These are phyloP conservation scores for Notothenia rossii DNA, from an alignment of 2,113 vertebrate genomes.

Conservation along the genomic window DNA sequence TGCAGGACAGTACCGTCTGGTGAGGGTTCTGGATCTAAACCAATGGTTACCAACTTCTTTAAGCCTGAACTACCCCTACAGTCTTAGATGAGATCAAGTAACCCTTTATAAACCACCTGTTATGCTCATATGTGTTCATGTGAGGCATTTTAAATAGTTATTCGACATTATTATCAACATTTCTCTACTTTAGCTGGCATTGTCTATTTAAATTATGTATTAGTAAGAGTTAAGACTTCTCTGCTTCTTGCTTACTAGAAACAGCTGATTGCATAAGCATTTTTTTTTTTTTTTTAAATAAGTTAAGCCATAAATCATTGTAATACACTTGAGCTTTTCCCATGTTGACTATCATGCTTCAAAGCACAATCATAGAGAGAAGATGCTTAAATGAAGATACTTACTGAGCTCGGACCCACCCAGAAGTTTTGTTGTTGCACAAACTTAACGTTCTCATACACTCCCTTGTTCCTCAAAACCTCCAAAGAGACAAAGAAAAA, in stretches of 20 bases:
- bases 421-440: slow-evolving; percentile 99
- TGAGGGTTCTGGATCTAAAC: not conserved
- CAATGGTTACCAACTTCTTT: not conserved
- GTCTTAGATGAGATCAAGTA: too few species aligned
- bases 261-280: not conserved
- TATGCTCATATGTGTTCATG: too few species aligned
- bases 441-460: slow-evolving; percentile 98
- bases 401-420: slow-evolving; percentile 97
- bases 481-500: slow-evolving; percentile 51
- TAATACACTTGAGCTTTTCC: not conserved
- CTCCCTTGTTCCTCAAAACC: slow-evolving; percentile 96
- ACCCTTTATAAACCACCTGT: too few species aligned
- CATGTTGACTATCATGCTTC: not conserved
- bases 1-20: slow-evolving; percentile 55
- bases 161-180: too few species aligned
- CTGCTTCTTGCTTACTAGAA: not conserved
- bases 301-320: not conserved
- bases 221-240: too few species aligned
- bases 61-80: too few species aligned
- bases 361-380: not conserved
- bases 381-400: slow-evolving; percentile 52
- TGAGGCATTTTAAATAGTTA: too few species aligned
- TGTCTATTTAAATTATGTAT: too few species aligned
- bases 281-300: not conserved
- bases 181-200: too few species aligned